Percentiles rank a stretch among this genome's conserved stretches.
phyloP scores from a whole-genome alignment of 37 sponge, comb jelly and placozoan species.

The Agelas oroides region DNA sequence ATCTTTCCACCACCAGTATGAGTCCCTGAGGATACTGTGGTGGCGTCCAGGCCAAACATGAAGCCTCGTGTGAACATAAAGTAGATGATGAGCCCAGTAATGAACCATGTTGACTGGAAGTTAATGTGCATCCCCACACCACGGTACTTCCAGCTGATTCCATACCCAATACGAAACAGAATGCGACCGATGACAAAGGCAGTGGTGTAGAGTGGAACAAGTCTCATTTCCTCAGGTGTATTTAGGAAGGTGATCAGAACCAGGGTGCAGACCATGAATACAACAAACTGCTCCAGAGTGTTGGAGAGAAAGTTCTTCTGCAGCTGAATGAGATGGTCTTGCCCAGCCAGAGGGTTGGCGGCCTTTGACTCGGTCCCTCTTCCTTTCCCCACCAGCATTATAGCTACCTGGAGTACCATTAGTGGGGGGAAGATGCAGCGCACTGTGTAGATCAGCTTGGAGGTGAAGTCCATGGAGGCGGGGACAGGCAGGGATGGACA shows the following conservation, averaged over 20 bases:
- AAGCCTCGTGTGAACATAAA: conserved; percentile 24
- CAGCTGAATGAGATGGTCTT: conserved; percentile 49
- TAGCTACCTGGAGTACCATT: conserved; percentile 23
- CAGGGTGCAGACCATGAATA: conserved; percentile 1
- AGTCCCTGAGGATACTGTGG: background rate
- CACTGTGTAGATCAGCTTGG: conserved; percentile 33
- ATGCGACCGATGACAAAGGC: conserved; percentile 49
- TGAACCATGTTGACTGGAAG: background rate
- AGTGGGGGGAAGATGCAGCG: conserved; percentile 48
- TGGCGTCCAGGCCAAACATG: background rate
- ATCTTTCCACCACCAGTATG: background rate
- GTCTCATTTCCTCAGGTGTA: conserved; percentile 45
- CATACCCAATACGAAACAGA: conserved; percentile 56
- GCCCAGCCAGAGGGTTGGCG: conserved; percentile 48
- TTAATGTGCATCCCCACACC: conserved; percentile 33
- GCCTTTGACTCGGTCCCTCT: background rate
- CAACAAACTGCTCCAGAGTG: conserved; percentile 58
- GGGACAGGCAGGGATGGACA: conserved; percentile 60
- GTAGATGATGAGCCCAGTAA: conserved; percentile 19
- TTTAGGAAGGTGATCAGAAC: conserved; percentile 20
- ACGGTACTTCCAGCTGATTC: conserved; percentile 33
- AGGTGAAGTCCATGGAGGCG: conserved; percentile 20
- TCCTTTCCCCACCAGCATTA: background rate
- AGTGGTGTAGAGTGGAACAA: conserved; percentile 45
- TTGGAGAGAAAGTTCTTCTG: conserved; percentile 51